Percentiles rank a stretch among this genome's conserved stretches.
Conservation (phyloP, 2,888 invertebrate species). For the Sturmia bella region DNA sequence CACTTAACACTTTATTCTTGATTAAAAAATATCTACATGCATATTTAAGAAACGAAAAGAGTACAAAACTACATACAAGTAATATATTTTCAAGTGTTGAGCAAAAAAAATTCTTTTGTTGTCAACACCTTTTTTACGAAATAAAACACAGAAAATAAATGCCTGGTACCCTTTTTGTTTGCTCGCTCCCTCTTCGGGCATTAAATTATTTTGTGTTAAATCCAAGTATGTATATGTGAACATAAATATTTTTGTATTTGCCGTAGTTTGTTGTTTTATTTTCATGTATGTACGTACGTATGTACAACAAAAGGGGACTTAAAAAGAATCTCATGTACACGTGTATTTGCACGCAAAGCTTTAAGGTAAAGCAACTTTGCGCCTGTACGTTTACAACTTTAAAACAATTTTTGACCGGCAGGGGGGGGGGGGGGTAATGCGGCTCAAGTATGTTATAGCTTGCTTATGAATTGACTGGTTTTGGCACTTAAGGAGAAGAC, state of each 20-base stretch:
- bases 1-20: conserved; percentile 45
- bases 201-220: neutral
- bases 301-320: neutral
- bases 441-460: no score
- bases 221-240: neutral
- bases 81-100: conserved; percentile 23
- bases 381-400: no score
- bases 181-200: neutral
- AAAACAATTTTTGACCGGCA: neutral
- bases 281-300: neutral
- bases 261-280: no score
- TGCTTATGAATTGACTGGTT: no score
- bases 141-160: neutral
- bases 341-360: conserved; percentile 44
- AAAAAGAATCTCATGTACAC: no score
- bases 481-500: no score
- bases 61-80: conserved; percentile 20
- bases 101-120: conserved; percentile 40
- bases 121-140: conserved; percentile 47
- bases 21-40: conserved; percentile 18
- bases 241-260: no score
- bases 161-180: conserved; percentile 37
- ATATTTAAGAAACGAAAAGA: neutral
- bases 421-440: no score
- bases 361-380: neutral